Evolutionary conservation across 2,797 vertebrate species (phyloP).

Genomic region (Scolopax rusticola): DNA sequence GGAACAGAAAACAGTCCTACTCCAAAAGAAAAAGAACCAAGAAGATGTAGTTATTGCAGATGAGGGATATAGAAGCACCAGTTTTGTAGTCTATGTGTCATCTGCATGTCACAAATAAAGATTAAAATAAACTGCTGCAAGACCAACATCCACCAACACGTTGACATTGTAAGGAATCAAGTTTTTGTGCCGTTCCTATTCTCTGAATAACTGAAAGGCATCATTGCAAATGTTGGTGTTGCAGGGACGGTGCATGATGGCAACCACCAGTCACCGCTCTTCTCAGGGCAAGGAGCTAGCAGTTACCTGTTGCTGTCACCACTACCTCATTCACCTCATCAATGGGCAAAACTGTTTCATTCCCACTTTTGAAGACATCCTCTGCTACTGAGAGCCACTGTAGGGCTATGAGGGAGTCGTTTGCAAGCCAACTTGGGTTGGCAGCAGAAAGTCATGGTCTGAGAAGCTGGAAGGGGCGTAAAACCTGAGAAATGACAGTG

Average conservation of each 20-base stretch:
- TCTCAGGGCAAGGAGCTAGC: neutral
- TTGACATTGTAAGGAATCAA: neutral
- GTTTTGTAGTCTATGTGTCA: neutral
- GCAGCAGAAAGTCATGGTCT: neutral
- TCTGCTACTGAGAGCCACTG: neutral
- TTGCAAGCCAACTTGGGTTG: neutral
- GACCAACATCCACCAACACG: neutral
- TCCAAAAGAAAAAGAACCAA: neutral
- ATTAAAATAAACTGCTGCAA: neutral
- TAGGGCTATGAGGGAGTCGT: neutral
- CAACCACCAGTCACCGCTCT: rapidly evolving
- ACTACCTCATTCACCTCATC: neutral
- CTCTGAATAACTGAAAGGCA: neutral
- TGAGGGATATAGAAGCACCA: neutral
- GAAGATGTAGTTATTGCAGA: neutral
- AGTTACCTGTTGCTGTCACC: neutral
- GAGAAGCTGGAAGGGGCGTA: neutral
- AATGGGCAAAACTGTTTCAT: neutral
- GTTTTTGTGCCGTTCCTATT: neutral
- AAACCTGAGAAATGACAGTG: neutral
- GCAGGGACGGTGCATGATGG: neutral
- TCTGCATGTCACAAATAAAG: neutral
- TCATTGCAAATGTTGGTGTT: neutral
- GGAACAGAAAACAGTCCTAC: neutral
- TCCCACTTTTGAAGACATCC: neutral